These are phyloP conservation scores for Tetrapedia diversipes DNA, from an alignment of 2,888 invertebrate genomes.

Conservation along the genomic window DNA sequence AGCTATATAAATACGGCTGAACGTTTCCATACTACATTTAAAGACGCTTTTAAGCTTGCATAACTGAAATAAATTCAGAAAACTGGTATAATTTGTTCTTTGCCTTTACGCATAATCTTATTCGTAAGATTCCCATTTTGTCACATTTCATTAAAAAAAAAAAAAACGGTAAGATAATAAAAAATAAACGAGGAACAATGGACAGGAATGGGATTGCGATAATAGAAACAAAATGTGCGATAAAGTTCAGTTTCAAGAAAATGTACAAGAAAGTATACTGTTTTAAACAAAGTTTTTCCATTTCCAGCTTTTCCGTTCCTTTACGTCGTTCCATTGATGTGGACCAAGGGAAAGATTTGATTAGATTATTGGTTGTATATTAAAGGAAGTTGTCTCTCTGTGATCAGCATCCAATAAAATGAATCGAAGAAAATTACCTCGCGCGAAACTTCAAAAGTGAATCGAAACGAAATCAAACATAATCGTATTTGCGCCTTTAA, in stretches of 20 bases:
- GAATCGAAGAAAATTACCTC: constrained; percentile 12
- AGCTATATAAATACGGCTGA: neutral
- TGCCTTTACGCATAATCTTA: neutral
- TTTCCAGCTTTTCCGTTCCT: neutral
- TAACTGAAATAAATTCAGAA: neutral
- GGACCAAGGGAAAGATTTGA: neutral
- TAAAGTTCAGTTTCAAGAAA: neutral
- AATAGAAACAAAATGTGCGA: constrained; percentile 16
- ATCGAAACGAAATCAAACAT: neutral
- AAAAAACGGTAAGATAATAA: constrained; percentile 21
- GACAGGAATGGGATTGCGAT: constrained; percentile 21
- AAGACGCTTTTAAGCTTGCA: neutral
- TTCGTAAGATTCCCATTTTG: neutral
- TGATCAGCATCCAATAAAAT: neutral
- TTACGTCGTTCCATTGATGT: neutral
- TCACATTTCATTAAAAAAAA: constrained; percentile 27
- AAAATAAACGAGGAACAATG: constrained; percentile 39
- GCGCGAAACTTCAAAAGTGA: constrained; percentile 10
- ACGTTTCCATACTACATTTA: too few relatives aligned
- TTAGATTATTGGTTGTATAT: neutral
- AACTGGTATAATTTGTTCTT: neutral
- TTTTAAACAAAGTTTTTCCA: constrained; percentile 1
- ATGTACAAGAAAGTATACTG: neutral
- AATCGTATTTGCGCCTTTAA: constrained; percentile 15
- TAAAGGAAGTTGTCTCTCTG: neutral